Base-by-base conservation (phyloP, 2,888 invertebrate species). In the Macaria liturata region DNA sequence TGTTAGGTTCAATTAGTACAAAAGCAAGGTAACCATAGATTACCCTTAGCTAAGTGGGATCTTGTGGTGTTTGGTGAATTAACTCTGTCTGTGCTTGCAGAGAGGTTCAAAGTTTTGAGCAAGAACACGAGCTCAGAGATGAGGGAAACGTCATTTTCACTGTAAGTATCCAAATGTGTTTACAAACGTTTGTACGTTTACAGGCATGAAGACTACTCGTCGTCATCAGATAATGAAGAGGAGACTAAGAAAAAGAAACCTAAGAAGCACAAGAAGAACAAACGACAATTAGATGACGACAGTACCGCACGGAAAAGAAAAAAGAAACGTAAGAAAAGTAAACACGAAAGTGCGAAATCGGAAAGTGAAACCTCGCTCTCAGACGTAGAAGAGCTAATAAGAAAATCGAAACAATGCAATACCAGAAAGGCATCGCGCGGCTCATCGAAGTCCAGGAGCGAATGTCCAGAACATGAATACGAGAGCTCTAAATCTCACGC, bases 261-360 rank as follows among this genome's bases (percentile, higher is more conserved):
- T 43, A 94, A 93, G 68, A 94, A 94, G 67, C 92, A 94, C 70
- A 95, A 95, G 78, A 96, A 96, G 82, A 94, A 94, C 69, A 95
- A 95, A 75, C 93, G 94, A 69, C 94, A 93, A 66, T 70, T 92
- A 31, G 94, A 93, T 60, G 78, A 84, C n/a, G 92, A 92, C 5
- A 30, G 31, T 0, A 88, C 88, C 62, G 85, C 79, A 46, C 73
- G 84, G 50, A 94, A 94, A 71, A 95, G 95, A 76, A 94, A 93
- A 74, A 88, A 83, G 70, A 89, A 86, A 66, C 64, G 76, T 0
- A 89, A 84, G 92, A 95, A 83, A 92, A 94, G 81, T 82, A 94
- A 71, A 91, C 90, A 74, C 78, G 93, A 75, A 92, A 93, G 74
- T 46, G 76, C 79, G 0, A 82, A 78, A 61, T 67, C 71, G 37